Evolutionary conservation across 92 coral and sea anemone species (phyloP).

Genomic region (Phenganax subtilis): DNA sequence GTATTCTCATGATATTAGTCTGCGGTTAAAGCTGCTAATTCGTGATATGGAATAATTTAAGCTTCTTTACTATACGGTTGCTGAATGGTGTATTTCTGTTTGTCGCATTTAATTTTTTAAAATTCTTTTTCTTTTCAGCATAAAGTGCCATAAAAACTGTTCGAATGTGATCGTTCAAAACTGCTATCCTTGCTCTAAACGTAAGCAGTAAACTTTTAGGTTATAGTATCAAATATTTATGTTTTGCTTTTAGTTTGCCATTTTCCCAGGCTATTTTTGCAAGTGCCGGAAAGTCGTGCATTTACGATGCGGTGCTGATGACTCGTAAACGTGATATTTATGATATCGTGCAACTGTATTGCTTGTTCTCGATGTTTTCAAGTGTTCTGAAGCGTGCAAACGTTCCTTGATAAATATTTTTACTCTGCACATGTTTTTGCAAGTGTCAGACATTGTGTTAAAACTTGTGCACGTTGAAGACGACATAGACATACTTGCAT

Average conservation of each 20-base stretch:
- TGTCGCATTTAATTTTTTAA: slow-evolving; percentile 7
- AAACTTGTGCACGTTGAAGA: too few relatives aligned
- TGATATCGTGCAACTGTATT: too few relatives aligned
- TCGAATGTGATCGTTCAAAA: slow-evolving; percentile 41
- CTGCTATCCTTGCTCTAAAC: slow-evolving; percentile 50
- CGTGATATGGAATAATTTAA: slow-evolving; percentile 6
- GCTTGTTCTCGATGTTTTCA: too few relatives aligned
- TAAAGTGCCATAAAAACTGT: slow-evolving; percentile 84
- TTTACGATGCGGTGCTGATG: too few relatives aligned
- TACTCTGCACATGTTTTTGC: too few relatives aligned
- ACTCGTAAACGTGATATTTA: too few relatives aligned
- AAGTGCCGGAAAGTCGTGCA: too few relatives aligned
- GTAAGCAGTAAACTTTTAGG: slow-evolving; percentile 46
- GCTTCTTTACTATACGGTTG: not conserved
- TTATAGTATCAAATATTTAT: slow-evolving; percentile 12
- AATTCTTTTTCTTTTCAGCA: slow-evolving; percentile 45
- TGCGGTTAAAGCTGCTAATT: slow-evolving; percentile 27
- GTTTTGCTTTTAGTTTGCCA: not conserved
- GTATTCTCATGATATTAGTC: slow-evolving; percentile 19
- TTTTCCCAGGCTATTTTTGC: too few relatives aligned
- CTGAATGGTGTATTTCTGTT: not conserved
- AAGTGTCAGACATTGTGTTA: too few relatives aligned
- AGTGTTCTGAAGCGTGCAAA: too few relatives aligned
- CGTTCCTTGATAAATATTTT: too few relatives aligned
- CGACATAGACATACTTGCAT: too few relatives aligned